A percentile compares a stretch with the other conserved stretches of the same genome.
These are phyloP conservation scores for Eupeodes latifasciatus DNA, from an alignment of 2,888 invertebrate species.

Conservation along the genomic window DNA sequence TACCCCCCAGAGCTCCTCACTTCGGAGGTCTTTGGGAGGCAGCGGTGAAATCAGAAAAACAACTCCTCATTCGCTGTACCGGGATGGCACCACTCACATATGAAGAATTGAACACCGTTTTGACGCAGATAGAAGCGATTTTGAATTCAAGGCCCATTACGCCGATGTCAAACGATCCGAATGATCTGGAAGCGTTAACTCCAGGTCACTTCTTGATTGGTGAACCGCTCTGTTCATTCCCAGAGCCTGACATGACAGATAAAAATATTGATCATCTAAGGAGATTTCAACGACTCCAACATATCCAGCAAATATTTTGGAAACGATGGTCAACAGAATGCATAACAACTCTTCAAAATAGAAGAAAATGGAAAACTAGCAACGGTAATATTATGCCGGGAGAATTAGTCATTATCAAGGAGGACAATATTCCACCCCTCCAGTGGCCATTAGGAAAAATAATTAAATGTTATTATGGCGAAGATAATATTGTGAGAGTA, in stretches of 20 bases:
- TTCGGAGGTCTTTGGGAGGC: no score
- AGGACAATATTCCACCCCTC: constrained; percentile 46
- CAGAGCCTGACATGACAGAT: background rate
- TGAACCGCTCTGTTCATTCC: background rate
- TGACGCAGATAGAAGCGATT: constrained; percentile 1
- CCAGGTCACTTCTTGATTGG: background rate
- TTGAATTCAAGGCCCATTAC: background rate
- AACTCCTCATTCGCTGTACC: background rate
- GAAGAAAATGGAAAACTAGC: constrained; percentile 51
- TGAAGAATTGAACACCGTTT: background rate
- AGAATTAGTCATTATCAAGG: constrained; percentile 32
- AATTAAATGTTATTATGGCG: background rate
- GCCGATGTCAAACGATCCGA: background rate
- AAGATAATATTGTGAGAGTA: constrained; percentile 29
- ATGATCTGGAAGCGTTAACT: no score
- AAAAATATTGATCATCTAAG: constrained; percentile 7
- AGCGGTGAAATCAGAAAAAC: background rate
- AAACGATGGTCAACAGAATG: constrained; percentile 6
- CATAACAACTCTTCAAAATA: background rate
- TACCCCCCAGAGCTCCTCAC: constrained; percentile 4
- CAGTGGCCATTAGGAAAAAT: constrained; percentile 41
- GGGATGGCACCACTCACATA: background rate
- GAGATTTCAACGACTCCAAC: background rate
- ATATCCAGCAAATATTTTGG: constrained; percentile 3
- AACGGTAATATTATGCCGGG: constrained; percentile 1